Evolutionary conservation across 2,797 vertebrate genomes (phyloP).

Genomic region (Sylvilagus floridanus): DNA sequence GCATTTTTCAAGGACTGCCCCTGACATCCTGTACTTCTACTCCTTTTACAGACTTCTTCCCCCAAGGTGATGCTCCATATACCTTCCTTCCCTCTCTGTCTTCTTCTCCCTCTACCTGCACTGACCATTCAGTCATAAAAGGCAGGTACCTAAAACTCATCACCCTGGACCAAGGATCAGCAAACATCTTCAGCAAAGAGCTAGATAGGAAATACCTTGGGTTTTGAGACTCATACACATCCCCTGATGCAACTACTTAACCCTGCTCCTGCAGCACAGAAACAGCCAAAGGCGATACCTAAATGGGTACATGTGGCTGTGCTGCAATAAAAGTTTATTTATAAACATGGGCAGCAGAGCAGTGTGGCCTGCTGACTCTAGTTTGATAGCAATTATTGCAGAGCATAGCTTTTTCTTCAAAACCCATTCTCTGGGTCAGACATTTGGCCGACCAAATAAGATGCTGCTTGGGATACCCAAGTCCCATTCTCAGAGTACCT

Average conservation of each 20-base stretch:
- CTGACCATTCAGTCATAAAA: not conserved
- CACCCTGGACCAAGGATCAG: conserved; percentile 2
- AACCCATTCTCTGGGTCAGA: not conserved
- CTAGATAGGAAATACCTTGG: conserved; percentile 28
- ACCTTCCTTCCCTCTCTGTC: not conserved
- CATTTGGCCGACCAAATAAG: no score
- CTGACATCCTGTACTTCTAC: not conserved
- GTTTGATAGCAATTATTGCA: conserved; percentile 31
- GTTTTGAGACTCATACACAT: not conserved
- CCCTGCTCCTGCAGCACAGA: conserved; percentile 5
- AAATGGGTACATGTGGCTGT: not conserved
- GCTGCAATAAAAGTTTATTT: conserved; percentile 10
- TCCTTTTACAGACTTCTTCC: not conserved
- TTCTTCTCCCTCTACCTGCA: conserved; percentile 3
- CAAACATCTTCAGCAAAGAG: not conserved
- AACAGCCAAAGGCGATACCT: not conserved
- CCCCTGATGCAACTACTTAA: not conserved
- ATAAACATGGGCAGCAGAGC: not conserved
- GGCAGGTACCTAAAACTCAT: not conserved
- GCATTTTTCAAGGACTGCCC: not conserved
- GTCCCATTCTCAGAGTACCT: no score
- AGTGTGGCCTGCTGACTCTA: not conserved
- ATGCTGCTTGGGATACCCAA: no score
- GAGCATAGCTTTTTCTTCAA: not conserved
- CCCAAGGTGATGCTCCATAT: not conserved